Base-by-base conservation (phyloP, 2,888 invertebrate species). In the Pelosia muscerda region DNA sequence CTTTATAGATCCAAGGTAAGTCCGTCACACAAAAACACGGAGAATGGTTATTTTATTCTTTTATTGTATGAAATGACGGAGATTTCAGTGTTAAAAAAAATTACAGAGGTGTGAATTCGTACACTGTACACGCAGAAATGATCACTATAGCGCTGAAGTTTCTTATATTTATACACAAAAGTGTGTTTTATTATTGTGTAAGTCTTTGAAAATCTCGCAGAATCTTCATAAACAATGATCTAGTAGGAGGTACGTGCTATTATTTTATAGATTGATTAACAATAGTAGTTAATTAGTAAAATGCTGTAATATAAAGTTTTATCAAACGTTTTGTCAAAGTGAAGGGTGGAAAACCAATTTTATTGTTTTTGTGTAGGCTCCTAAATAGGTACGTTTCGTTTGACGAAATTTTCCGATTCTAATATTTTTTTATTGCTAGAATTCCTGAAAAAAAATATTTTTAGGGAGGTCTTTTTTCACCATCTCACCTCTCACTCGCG, bases 1-100 rank as follows among this genome's bases (percentile, higher is more conserved):
- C 72, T 76, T 38, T 68, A 67, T 11, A 85, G 83, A 85, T 87
- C 87, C 93, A 93, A 94, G 93, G 94, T 85, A 75, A 91, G 80
- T 85, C 72, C 85, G 85, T 79, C 84, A 68, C 79, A 79, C 75
- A 84, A 84, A 85, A 85, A 85, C 87, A 80, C 74, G 75, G 82
- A 79, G 82, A 84, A 79, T 74, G 79, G 71, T 74, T 74, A 57
- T n/a, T 53, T 71, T 68, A 72, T 77, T 76, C 59, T 75, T 76
- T 62, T 67, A 66, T 61, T 72, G 8, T 8, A 8, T 31, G 34
- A 77, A 75, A 72, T 71, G 72, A 73, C 69, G 77, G 66, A 54
- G 60, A 59, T 66, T 65, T 72, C 69, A 71, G 69, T 73, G 62
- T 63, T 71, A 65, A 72, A 81, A 75, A 73, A 67, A 53, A 66